Evolutionary conservation across 2,113 vertebrate genomes (phyloP).

Genomic region (Malurus alboscapulatus): DNA sequence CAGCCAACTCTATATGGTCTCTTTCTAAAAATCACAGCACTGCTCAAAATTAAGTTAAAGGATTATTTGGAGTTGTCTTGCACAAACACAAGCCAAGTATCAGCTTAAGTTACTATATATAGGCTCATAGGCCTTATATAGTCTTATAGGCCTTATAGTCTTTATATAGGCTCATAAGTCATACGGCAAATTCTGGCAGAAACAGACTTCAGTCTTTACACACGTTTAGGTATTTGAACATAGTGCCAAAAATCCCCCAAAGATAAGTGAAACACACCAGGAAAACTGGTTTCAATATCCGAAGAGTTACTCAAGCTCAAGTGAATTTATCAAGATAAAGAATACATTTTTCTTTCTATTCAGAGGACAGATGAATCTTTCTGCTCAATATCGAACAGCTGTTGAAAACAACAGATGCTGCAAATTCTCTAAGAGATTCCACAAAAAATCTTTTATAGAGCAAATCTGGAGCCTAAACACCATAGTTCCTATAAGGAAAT

Average conservation of each 20-base stretch:
- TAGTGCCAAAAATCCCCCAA: conserved; percentile 11
- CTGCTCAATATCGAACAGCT: conserved; percentile 27
- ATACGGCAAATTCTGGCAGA: not conserved
- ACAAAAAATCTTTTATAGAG: not conserved
- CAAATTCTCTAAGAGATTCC: not conserved
- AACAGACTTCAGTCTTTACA: not conserved
- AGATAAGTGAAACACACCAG: conserved; percentile 33
- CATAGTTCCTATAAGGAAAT: not conserved
- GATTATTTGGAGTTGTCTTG: conserved; percentile 42
- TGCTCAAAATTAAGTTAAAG: conserved; percentile 33
- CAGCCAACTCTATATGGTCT: not conserved
- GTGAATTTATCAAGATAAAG: conserved; percentile 42
- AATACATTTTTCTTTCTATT: conserved; percentile 28
- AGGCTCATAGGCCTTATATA: too few species aligned
- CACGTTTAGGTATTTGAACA: not conserved
- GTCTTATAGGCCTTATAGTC: too few species aligned
- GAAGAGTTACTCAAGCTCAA: conserved; percentile 1
- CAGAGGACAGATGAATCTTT: not conserved
- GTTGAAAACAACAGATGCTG: conserved; percentile 13
- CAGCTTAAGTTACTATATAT: conserved; percentile 15
- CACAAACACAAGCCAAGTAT: conserved; percentile 42
- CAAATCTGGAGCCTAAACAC: not conserved
- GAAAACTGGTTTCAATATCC: conserved; percentile 53
- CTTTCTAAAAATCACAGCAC: not conserved
- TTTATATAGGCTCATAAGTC: conserved; percentile 24